Evolutionary conservation across 2,797 vertebrate species (phyloP).

Genomic region (Furcifer pardalis): DNA sequence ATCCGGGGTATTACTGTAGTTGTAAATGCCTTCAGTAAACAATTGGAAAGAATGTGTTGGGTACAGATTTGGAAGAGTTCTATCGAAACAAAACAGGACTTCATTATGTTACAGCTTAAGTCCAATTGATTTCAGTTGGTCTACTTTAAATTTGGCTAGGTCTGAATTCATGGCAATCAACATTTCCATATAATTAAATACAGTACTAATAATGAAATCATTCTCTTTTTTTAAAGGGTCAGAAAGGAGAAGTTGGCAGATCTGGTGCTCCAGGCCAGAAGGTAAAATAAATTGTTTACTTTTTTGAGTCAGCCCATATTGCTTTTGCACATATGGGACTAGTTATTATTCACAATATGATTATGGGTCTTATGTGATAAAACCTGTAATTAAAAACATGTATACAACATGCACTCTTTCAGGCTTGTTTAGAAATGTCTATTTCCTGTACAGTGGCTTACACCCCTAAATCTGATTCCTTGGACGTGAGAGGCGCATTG

Average conservation of each 20-base stretch:
- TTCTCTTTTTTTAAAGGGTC: slow-evolving; percentile 80
- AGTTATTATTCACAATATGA: background rate
- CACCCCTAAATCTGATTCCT: background rate
- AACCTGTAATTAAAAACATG: background rate
- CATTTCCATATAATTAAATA: background rate
- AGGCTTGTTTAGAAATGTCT: background rate
- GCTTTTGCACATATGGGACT: background rate
- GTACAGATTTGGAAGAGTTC: background rate
- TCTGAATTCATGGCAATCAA: background rate
- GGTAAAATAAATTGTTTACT: slow-evolving; percentile 72
- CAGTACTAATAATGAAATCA: slow-evolving; percentile 4
- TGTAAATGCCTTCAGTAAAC: background rate
- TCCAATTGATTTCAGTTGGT: background rate
- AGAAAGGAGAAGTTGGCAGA: slow-evolving; percentile 87
- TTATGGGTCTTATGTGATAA: background rate
- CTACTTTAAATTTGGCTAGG: background rate
- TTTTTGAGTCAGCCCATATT: background rate
- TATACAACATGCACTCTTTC: background rate
- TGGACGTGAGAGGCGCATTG: background rate
- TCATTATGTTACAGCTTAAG: background rate
- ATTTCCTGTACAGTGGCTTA: background rate
- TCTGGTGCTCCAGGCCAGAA: slow-evolving; percentile 82
- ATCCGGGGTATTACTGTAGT: too few relatives aligned
- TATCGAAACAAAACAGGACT: background rate
- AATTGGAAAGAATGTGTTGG: background rate